Conservation (phyloP, 2,888 invertebrate genomes). For the Augiades crinisus region DNA sequence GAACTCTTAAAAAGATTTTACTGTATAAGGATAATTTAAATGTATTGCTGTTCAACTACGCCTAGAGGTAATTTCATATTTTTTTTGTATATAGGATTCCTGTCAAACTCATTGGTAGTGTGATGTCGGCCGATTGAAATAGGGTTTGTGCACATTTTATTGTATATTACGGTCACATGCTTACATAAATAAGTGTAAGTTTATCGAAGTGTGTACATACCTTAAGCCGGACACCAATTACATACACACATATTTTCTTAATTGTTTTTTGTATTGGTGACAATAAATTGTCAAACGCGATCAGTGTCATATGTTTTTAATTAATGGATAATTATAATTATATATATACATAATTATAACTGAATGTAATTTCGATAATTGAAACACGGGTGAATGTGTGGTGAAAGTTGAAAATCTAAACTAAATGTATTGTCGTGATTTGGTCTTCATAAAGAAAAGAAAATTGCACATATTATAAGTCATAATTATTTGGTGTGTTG, state of each 20-base stretch:
- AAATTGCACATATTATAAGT: no score
- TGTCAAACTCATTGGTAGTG: not conserved
- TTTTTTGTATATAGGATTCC: conserved; percentile 10
- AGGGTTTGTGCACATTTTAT: conserved; percentile 50
- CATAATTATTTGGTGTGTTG: not conserved
- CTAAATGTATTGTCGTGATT: conserved; percentile 10
- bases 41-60: no score
- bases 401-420: conserved; percentile 6
- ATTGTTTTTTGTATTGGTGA: conserved; percentile 41
- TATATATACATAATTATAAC: conserved; percentile 25
- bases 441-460: conserved; percentile 16
- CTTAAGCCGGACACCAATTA: conserved; percentile 23
- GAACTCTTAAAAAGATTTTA: no score
- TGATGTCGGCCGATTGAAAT: conserved; percentile 16
- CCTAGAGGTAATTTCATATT: no score
- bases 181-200: conserved; percentile 12
- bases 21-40: no score
- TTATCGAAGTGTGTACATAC: conserved; percentile 19
- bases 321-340: conserved; percentile 26
- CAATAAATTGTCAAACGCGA: conserved; percentile 59
- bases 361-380: conserved; percentile 23
- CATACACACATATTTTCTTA: conserved; percentile 15
- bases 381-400: conserved; percentile 8
- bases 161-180: conserved; percentile 20
- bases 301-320: conserved; percentile 58